phyloP scores from a whole-genome alignment of 2,113 vertebrate species.

The Neolamprologus sp. region DNA sequence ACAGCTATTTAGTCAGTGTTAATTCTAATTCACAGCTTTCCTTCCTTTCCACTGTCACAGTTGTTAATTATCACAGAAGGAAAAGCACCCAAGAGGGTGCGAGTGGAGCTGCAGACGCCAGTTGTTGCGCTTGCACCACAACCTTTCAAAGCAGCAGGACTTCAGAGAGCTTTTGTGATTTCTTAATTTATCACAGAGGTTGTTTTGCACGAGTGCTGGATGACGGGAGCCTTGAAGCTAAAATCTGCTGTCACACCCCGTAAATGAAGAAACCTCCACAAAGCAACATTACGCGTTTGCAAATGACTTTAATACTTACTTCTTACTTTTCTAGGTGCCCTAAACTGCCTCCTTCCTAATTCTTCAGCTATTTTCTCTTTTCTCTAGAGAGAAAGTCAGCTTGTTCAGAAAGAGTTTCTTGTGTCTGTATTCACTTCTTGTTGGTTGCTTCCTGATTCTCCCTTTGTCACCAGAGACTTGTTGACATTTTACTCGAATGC shows the following conservation, averaged over 20 bases:
- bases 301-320: background rate
- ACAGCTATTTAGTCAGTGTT: constrained; percentile 83
- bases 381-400: background rate
- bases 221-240: background rate
- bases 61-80: constrained; percentile 76
- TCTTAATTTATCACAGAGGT: constrained; percentile 17
- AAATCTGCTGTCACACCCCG: background rate
- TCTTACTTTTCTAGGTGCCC: background rate
- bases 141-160: constrained; percentile 38
- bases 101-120: constrained; percentile 17
- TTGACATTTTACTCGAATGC: background rate
- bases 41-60: constrained; percentile 62
- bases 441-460: background rate
- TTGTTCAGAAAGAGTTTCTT: background rate
- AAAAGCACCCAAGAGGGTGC: constrained; percentile 71
- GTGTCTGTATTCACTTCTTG: background rate
- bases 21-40: constrained; percentile 89
- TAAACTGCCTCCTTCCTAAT: background rate
- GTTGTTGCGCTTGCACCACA: constrained; percentile 9
- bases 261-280: background rate
- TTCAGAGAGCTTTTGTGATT: constrained; percentile 33
- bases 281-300: background rate
- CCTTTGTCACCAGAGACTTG: background rate
- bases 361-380: background rate
- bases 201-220: background rate